Base-by-base conservation (phyloP, 2,113 vertebrate genomes). In the Triplophysa rosa region DNA sequence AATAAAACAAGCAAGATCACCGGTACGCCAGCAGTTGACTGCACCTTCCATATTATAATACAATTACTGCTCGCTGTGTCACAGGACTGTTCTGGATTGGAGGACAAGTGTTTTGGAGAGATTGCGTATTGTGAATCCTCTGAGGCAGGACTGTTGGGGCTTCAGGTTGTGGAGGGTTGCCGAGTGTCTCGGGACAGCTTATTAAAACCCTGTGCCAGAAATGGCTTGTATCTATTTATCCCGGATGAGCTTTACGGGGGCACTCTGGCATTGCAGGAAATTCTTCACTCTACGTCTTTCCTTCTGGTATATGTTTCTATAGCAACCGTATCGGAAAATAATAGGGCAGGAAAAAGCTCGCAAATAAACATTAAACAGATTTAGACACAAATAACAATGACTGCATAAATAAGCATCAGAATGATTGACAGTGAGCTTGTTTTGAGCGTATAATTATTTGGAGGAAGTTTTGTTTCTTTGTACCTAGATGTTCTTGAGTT, bases 361-460 rank as follows among this genome's bases (percentile, higher is more conserved):
- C 61, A 64, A 61, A 68, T 63, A 78, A 62, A 79, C 70, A 85
- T 77, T 85, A 84, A 86, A 70, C 62, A 79, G 62, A 81, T 63
- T 24, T 82, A 58, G 56, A 71, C 66, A 70, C 52, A 80, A 84
- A 88, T 82, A 52, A 80, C 75, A 66, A 79, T 80, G 85, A 83
- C 84, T 84, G 85, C 83, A 85, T 83, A 85, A 87, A 86, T 89
- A 81, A 80, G 45, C 69, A 73, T 84, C 87, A 87, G 67, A 78
- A 81, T 83, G 86, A 88, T 33, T 87, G 88, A 82, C 84, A 82
- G 64, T 49, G 58, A 58, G 69, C 74, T 74, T 76, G 82, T 84
- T 89, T 65, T 75, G 23, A 45, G 73, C 45, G 63, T 80, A 71
- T 83, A 84, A 89, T 89, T 87, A 87, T 90, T 89, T 86, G 66